Conservation (phyloP, 2,113 vertebrate species). For the Opisthocomus hoazin region DNA sequence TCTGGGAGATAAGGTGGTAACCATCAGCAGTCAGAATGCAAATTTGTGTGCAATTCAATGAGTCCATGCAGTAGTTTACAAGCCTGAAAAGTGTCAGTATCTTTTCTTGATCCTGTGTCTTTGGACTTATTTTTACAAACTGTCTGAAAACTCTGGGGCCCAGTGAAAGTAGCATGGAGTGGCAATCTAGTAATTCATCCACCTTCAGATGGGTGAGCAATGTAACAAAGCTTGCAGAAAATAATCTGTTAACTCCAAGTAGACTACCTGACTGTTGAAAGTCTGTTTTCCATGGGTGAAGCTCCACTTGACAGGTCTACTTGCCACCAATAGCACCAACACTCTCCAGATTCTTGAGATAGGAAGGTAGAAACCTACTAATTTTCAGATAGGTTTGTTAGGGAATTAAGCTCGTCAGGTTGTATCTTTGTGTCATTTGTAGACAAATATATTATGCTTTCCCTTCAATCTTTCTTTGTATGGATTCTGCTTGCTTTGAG, state of each 20-base stretch:
- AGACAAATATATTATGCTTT: neutral
- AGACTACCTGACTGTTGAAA: neutral
- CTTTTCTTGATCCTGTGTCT: neutral
- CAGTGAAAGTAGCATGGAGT: neutral
- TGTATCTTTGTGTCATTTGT: neutral
- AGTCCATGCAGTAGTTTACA: neutral
- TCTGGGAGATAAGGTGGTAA: neutral
- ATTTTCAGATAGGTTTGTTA: neutral
- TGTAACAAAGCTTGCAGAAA: neutral
- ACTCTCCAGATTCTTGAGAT: neutral
- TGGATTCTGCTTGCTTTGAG: neutral
- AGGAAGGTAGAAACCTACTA: neutral
- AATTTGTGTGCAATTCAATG: neutral
- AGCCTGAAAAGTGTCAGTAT: neutral
- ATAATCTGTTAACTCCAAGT: neutral
- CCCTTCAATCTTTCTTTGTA: neutral
- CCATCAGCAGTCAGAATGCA: neutral
- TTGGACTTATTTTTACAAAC: neutral
- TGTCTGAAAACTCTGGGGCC: neutral
- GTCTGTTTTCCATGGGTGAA: neutral
- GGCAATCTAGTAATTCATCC: neutral
- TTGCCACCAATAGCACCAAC: neutral
- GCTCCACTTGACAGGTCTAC: neutral
- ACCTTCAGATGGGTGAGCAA: accelerated
- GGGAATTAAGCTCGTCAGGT: neutral